These are phyloP conservation scores for Mormyrus hasselquistii DNA, from an alignment of 2,797 vertebrate genomes.

Conservation along the genomic window DNA sequence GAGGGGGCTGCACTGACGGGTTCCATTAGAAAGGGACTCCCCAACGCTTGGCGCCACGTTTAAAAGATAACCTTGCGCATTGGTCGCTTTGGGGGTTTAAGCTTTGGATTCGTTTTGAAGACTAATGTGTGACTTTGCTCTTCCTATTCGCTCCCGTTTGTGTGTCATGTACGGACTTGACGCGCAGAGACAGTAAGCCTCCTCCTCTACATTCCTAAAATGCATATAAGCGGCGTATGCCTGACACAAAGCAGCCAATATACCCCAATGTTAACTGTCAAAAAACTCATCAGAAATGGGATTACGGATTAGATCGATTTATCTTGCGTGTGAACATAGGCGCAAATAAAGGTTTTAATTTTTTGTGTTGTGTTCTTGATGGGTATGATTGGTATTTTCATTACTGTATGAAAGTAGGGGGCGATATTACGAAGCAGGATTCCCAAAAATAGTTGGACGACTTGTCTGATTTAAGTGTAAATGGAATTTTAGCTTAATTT, in stretches of 20 bases:
- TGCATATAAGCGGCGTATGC: not conserved
- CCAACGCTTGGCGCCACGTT: not conserved
- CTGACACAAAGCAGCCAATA: not conserved
- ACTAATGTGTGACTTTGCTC: not conserved
- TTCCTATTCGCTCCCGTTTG: not conserved
- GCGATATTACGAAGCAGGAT: not conserved
- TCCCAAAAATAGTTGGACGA: not conserved
- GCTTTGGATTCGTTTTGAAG: not conserved
- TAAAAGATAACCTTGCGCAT: not conserved
- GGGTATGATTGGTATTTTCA: not conserved
- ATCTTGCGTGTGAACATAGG: not conserved
- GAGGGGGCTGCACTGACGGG: not conserved
- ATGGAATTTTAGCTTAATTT: not conserved
- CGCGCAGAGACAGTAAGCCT: slow-evolving; percentile 16
- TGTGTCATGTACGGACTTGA: slow-evolving; percentile 42
- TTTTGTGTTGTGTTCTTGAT: not conserved
- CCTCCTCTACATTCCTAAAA: slow-evolving; percentile 44
- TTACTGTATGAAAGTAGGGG: not conserved
- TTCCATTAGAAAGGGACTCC: not conserved
- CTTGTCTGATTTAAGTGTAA: not conserved
- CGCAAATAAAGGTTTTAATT: not conserved
- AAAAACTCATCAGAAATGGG: not conserved
- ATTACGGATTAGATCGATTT: not conserved
- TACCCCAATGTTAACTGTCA: not conserved
- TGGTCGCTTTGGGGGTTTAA: not conserved